Evolutionary conservation across 2,888 invertebrate species (phyloP).

Genomic region (Pharmacophagus antenor): DNA sequence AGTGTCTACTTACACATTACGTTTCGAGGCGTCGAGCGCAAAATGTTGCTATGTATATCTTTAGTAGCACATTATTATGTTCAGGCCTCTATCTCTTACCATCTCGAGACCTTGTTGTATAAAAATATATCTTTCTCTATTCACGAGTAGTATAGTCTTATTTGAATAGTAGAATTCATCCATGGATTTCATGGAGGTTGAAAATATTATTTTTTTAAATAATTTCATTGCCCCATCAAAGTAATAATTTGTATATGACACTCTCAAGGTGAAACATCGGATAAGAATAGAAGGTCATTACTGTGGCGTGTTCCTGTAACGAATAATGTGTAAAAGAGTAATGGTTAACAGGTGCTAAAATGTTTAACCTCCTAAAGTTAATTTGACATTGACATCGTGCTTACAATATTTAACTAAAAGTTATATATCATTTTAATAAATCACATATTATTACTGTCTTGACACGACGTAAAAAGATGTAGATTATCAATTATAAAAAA

Average conservation of each 20-base stretch:
- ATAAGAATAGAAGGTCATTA: constrained; percentile 9
- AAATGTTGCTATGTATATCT: too few species aligned
- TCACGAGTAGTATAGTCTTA: too few species aligned
- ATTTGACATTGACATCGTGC: neutral
- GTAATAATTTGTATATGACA: neutral
- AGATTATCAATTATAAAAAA: neutral
- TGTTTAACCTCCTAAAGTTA: constrained; percentile 5
- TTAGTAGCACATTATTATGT: too few species aligned
- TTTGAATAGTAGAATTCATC: too few species aligned
- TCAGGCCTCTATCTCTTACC: too few species aligned
- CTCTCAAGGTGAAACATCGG: neutral
- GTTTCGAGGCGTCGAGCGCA: too few species aligned
- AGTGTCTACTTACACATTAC: too few species aligned
- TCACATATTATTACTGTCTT: too few species aligned
- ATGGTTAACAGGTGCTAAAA: neutral
- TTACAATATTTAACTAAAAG: neutral
- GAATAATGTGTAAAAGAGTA: neutral
- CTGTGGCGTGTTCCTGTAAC: neutral
- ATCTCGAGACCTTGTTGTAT: too few species aligned
- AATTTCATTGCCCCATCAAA: neutral
- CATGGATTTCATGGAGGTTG: too few species aligned
- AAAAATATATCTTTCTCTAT: too few species aligned
- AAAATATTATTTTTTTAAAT: too few species aligned
- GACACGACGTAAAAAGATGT: neutral
- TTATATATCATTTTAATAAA: neutral